Evolutionary conservation across 64 coral and sea anemone genomes (phyloP).

Genomic region (Pachyseris speciosa): DNA sequence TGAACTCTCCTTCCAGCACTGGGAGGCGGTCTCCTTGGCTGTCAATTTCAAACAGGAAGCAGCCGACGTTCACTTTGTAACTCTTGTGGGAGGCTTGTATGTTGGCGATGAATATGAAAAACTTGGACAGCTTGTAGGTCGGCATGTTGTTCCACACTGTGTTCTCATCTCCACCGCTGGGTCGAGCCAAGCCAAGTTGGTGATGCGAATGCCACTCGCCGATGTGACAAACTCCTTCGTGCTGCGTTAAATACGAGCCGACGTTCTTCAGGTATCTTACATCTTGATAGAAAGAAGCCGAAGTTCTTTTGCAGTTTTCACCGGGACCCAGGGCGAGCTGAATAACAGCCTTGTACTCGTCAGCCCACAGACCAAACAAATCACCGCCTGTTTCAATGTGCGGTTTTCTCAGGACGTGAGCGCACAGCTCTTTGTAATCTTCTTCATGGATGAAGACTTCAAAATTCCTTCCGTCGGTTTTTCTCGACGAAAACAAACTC

Average conservation of each 20-base stretch:
- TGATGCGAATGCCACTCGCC: constrained; percentile 75
- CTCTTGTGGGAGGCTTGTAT: background rate
- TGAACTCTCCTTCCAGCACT: background rate
- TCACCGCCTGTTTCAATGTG: constrained; percentile 61
- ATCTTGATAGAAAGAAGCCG: constrained; percentile 57
- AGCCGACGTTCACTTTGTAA: constrained; percentile 29
- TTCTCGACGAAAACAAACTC: background rate
- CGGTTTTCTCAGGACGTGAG: constrained; percentile 28
- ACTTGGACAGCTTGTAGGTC: constrained; percentile 49
- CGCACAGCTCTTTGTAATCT: constrained; percentile 18
- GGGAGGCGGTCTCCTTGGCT: background rate
- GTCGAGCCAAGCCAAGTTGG: constrained; percentile 60
- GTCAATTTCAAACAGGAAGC: constrained; percentile 66
- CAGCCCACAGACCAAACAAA: constrained; percentile 63
- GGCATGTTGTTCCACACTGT: constrained; percentile 79
- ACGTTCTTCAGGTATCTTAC: constrained; percentile 20
- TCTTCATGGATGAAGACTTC: constrained; percentile 32
- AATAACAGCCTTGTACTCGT: constrained; percentile 56
- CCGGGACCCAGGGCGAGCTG: constrained; percentile 60
- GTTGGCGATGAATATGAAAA: constrained; percentile 69
- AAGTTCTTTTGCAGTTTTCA: background rate
- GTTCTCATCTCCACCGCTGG: constrained; percentile 74
- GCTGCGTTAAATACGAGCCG: background rate
- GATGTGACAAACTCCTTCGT: constrained; percentile 55
- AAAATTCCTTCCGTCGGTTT: background rate